Base-by-base conservation (phyloP, 2,797 vertebrate species). In the Dendrocincla fuliginosa region DNA sequence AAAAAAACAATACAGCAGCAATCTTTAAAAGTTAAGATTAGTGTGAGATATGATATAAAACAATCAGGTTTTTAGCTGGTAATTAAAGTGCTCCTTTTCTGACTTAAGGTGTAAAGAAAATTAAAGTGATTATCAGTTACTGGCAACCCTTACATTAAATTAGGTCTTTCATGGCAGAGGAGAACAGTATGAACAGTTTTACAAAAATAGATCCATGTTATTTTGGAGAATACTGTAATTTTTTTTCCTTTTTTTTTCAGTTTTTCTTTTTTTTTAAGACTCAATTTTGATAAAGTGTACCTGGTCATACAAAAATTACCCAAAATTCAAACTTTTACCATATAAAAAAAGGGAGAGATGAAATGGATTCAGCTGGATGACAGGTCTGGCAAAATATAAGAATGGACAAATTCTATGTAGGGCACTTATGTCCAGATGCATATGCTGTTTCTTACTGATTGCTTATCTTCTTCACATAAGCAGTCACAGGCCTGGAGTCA, bases 141-240 rank as follows among this genome's bases (percentile, higher is more conserved):
- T 98, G 98, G 98, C 97, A 97, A 98, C 93, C 95, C 95, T 97
- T 96, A 95, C 92, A 95, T 96, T 83, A 78, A 86, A 95, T 96
- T 97, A 97, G 95, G 90, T 97, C 93, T 97, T 97, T 97, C 86
- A 97, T 97, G 97, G 97, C 97, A 97, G 97, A 97, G 97, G 97
- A 98, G 97, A 98, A 98, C 97, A 97, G 96, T 96, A 97, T 84
- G 97, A 97, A 97, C 93, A 97, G 90, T 94, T 96, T 98, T 98
- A 98, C 96, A 98, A 98, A 98, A 98, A 98, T 98, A 98, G 98
- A 98, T 97, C 81, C 96, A 97, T 88, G 97, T 94, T 97, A 97
- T 97, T 98, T 97, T 96, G 97, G 97, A 97, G 93, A 97, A 96
- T 96, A 97, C 93, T 96, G 97, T 70, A 95, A 90, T 52, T 97